Percentiles rank a stretch among this genome's conserved stretches.
These are phyloP conservation scores for Pseudoips prasinana DNA, from an alignment of 2,888 invertebrate genomes.

Conservation along the genomic window DNA sequence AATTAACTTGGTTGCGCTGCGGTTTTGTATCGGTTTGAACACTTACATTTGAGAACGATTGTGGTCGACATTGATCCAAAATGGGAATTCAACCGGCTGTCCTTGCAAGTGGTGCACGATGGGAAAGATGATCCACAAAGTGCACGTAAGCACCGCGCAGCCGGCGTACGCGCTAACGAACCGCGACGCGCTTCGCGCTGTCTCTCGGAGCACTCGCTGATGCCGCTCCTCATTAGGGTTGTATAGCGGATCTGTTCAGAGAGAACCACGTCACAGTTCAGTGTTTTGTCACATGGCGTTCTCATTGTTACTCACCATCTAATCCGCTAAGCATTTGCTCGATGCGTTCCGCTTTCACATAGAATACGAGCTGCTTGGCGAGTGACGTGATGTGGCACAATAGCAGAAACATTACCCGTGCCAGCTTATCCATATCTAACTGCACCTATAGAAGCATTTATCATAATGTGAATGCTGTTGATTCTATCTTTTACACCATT, in stretches of 20 bases:
- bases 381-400: constrained; percentile 70
- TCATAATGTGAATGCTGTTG: too few relatives aligned
- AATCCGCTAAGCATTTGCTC: constrained; percentile 32
- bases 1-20: too few relatives aligned
- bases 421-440: constrained; percentile 57
- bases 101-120: constrained; percentile 37
- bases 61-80: constrained; percentile 36
- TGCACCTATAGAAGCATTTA: constrained; percentile 51
- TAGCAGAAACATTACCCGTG: constrained; percentile 69
- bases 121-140: constrained; percentile 59
- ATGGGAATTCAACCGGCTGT: constrained; percentile 46
- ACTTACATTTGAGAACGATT: constrained; percentile 20
- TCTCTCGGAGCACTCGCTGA: constrained; percentile 16
- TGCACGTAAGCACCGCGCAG: constrained; percentile 58
- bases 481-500: too few relatives aligned
- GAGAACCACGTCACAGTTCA: not conserved
- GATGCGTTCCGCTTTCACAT: constrained; percentile 31
- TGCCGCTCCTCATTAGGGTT: constrained; percentile 12
- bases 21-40: too few relatives aligned
- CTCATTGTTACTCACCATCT: constrained; percentile 23
- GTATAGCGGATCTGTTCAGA: constrained; percentile 32
- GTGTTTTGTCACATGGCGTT: too few relatives aligned
- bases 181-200: constrained; percentile 32
- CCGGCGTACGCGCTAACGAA: constrained; percentile 41
- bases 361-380: constrained; percentile 62